Percentiles rank a stretch among this genome's conserved stretches.
These are phyloP conservation scores for Sarcophaga rosellei DNA, from an alignment of 2,888 invertebrate genomes.

Conservation along the genomic window DNA sequence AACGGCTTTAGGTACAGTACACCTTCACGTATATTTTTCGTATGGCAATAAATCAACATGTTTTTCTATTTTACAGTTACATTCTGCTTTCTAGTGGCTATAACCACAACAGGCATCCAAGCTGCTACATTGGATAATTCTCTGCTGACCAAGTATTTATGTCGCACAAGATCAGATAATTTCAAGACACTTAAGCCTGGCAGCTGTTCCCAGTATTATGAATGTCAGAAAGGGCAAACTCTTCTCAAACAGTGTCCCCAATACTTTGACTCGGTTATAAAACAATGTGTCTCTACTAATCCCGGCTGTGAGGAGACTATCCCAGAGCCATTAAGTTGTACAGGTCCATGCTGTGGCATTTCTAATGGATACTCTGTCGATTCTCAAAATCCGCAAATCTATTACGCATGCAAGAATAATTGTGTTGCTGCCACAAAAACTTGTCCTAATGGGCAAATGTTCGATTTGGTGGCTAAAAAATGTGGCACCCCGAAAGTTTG, in stretches of 20 bases:
- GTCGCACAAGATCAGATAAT: slow-evolving; percentile 73
- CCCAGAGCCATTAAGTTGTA: slow-evolving; percentile 6
- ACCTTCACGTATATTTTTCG: neutral
- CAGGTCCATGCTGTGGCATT: slow-evolving; percentile 62
- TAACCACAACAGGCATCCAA: slow-evolving; percentile 59
- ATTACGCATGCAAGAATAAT: slow-evolving; percentile 64
- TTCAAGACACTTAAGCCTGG: slow-evolving; percentile 76
- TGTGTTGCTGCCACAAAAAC: slow-evolving; percentile 1
- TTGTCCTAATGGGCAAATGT: slow-evolving; percentile 56
- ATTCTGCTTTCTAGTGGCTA: slow-evolving; percentile 65
- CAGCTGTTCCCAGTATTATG: slow-evolving; percentile 76
- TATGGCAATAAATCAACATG: neutral
- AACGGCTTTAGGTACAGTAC: neutral
- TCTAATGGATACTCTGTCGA: slow-evolving; percentile 59
- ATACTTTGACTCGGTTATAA: slow-evolving; percentile 72
- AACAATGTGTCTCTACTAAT: slow-evolving; percentile 73
- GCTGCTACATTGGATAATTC: slow-evolving; percentile 74
- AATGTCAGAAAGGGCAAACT: slow-evolving; percentile 73
- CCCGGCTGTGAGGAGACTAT: slow-evolving; percentile 74
- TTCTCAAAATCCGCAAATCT: slow-evolving; percentile 56
- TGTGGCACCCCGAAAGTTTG: slow-evolving; percentile 64
- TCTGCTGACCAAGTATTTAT: slow-evolving; percentile 73
- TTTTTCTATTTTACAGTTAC: slow-evolving; percentile 17
- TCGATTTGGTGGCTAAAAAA: slow-evolving; percentile 62
- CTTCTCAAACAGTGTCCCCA: slow-evolving; percentile 70